Evolutionary conservation across 2,113 vertebrate species (phyloP).

Genomic region (Pelecanus crispus): DNA sequence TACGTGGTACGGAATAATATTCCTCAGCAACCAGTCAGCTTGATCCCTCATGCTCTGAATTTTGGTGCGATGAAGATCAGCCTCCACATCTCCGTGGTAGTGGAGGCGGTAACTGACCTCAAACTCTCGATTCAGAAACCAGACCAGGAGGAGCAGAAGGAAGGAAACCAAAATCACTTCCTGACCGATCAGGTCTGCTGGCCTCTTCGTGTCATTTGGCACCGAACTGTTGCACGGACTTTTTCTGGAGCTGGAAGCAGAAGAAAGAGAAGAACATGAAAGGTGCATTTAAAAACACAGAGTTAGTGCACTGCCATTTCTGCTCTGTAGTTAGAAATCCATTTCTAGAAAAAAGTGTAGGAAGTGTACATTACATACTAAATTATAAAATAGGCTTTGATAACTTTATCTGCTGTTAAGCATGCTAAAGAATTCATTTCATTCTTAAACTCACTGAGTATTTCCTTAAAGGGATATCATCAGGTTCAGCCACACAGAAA

Average conservation of each 20-base stretch:
- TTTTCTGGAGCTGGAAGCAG: constrained; percentile 51
- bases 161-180: constrained; percentile 88
- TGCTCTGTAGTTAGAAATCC: not conserved
- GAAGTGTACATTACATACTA: rapidly evolving
- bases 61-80: constrained; percentile 92
- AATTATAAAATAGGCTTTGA: not conserved
- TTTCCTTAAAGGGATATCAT: not conserved
- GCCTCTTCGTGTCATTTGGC: not conserved
- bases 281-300: not conserved
- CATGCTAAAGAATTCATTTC: not conserved
- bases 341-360: not conserved
- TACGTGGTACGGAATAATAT: constrained; percentile 97
- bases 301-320: not conserved
- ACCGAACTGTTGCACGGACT: constrained; percentile 39
- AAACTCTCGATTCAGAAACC: constrained; percentile 97
- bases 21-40: constrained; percentile 93
- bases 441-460: not conserved
- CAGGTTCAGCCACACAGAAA: not conserved
- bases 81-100: constrained; percentile 96
- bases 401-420: not conserved
- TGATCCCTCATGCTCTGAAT: constrained; percentile 97
- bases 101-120: constrained; percentile 98
- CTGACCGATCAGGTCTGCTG: constrained; percentile 74
- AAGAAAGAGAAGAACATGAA: not conserved
- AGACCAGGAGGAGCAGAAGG: constrained; percentile 91